Conservation (phyloP, 2,888 invertebrate genomes). For the Carterocephalus palaemon region DNA sequence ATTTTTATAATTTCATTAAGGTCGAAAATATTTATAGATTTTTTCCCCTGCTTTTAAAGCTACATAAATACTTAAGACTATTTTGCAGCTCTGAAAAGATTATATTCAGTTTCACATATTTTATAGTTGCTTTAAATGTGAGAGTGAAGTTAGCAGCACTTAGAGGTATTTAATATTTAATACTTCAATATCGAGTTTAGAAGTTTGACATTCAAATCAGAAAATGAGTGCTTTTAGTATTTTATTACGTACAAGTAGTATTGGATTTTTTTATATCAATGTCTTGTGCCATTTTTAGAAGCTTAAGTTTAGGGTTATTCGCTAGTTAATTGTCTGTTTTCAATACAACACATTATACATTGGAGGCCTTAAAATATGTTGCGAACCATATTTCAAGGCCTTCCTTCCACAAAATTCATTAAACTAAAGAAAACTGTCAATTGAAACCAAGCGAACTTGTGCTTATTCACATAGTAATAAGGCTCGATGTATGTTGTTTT, state of each 20-base stretch:
- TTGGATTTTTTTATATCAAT: slow-evolving; percentile 19
- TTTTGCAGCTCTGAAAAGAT: too few relatives aligned
- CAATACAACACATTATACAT: slow-evolving; percentile 8
- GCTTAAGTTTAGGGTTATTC: slow-evolving; percentile 64
- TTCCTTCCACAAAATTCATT: slow-evolving; percentile 3
- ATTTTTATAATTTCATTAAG: slow-evolving; percentile 35
- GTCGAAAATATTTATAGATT: slow-evolving; percentile 1
- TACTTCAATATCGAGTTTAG: neutral
- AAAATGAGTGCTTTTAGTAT: slow-evolving; percentile 14
- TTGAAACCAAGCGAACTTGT: slow-evolving; percentile 47
- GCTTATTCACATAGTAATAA: slow-evolving; percentile 71
- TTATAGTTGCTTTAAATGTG: neutral
- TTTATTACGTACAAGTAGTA: slow-evolving; percentile 9
- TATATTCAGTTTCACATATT: neutral
- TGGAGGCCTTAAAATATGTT: slow-evolving; percentile 3
- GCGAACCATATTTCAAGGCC: neutral
- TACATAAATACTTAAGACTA: neutral
- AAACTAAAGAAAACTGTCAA: slow-evolving; percentile 46
- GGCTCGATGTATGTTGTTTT: slow-evolving; percentile 79
- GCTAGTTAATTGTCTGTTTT: slow-evolving; percentile 57
- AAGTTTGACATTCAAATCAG: neutral
- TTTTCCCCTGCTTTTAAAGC: neutral
- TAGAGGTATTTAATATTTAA: neutral
- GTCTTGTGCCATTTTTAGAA: slow-evolving; percentile 60
- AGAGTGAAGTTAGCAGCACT: neutral